Evolutionary conservation across 1,140 invertebrate species (phyloP), one percentile per base, ranked within the genome.

Genomic region (Elysia chlorotica): DNA sequence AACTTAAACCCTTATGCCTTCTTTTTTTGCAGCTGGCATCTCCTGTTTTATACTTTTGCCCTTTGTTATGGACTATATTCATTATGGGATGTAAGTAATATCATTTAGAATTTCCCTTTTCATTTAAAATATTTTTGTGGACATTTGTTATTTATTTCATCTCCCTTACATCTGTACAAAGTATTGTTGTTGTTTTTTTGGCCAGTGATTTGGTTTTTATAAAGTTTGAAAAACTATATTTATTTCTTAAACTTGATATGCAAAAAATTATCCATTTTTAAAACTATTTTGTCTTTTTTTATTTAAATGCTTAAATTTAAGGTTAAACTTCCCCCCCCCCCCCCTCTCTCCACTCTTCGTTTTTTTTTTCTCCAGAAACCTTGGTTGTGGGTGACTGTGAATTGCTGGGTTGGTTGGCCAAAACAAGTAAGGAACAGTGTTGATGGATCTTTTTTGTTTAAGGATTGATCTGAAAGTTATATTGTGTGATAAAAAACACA

Each of bases 361-460:
- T 48, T 31, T 53, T 79, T 59, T 75, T 67, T 78, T 78, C 71
- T 79, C 23, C 74, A 88, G 86, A 98, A 98, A 88, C 91, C 92
- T 25, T 98, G 96, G 95, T 89, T 98, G 74, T 96, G 94, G 94
- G 92, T 97, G 81, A 95, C 97, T 65, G 94, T 94, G 66, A 87
- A 94, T 81, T 97, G 95, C 87, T 98, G 95, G 90, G 93, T 94
- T 82, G 92, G 92, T 70, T 90, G 88, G 77, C 89, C 89, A 2
- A 76, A 73, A 57, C 75, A 76, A 68, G 75, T 76, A 61, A 59
- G 23, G 6, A 19, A 48, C 21, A 14, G 14, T 66, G 30, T 68
- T 33, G 30, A 30, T 70, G 25, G n/a, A n/a, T n/a, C n/a, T n/a
- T n/a, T n/a, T n/a, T n/a, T n/a, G n/a, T n/a, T n/a, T n/a, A n/a